Percentiles rank a stretch among this genome's conserved stretches.
These are phyloP conservation scores for Montipora cactus DNA, from an alignment of 64 coral and sea anemone genomes.

Conservation along the genomic window DNA sequence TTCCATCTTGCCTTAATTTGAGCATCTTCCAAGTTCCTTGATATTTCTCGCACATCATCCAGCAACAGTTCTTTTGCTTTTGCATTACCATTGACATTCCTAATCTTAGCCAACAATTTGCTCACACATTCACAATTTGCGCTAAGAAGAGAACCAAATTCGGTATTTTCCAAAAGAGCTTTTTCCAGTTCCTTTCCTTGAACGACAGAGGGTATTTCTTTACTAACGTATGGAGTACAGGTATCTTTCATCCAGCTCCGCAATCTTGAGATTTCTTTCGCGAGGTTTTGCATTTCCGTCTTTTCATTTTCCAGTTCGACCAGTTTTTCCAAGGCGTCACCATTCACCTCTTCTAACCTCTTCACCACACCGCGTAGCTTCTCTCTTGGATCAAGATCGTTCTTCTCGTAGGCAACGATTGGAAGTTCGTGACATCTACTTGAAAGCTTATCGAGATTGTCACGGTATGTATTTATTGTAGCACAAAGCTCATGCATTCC, in stretches of 20 bases:
- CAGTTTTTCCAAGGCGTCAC: conserved; percentile 19
- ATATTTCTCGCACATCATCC: neutral
- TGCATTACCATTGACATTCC: neutral
- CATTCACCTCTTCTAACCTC: conserved; percentile 51
- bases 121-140: neutral
- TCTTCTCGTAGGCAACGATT: conserved; percentile 50
- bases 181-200: conserved; percentile 26
- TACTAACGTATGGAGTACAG: neutral
- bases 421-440: conserved; percentile 46
- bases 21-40: conserved; percentile 1
- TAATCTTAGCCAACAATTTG: neutral
- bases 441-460: conserved; percentile 68
- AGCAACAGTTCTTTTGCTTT: neutral
- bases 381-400: conserved; percentile 53
- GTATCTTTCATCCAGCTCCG: conserved; percentile 24
- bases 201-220: conserved; percentile 10
- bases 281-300: conserved; percentile 7
- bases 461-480: conserved; percentile 46
- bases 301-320: conserved; percentile 52
- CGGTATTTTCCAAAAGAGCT: conserved; percentile 37
- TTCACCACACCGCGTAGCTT: conserved; percentile 55
- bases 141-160: neutral
- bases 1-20: neutral
- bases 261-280: conserved; percentile 57
- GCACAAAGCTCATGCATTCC: conserved; percentile 62